Percentiles rank a stretch among this genome's conserved stretches.
Evolutionary conservation across 2,888 invertebrate genomes (phyloP).

Genomic region (Empis livida): DNA sequence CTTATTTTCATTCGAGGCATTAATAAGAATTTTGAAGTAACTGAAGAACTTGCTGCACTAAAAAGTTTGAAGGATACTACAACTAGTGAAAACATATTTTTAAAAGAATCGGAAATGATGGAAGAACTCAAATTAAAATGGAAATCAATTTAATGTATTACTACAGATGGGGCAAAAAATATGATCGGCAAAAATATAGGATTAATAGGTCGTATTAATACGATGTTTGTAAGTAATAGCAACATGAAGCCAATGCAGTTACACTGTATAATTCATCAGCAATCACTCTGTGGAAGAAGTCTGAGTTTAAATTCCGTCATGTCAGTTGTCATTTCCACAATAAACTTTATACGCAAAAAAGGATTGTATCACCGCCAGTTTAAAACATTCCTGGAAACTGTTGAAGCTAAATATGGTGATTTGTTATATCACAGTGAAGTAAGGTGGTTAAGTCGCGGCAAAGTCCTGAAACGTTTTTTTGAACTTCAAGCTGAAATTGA

Average conservation of each 20-base stretch:
- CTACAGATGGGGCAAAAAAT: background rate
- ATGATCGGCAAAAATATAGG: background rate
- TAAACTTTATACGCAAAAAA: background rate
- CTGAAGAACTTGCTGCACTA: background rate
- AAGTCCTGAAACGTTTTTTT: background rate
- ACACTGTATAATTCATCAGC: conserved; percentile 1
- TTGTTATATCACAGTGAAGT: background rate
- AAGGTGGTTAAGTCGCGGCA: background rate
- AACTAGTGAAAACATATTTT: conserved; percentile 1
- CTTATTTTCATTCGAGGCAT: background rate
- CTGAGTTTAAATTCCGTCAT: background rate
- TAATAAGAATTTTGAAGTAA: background rate
- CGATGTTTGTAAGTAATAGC: background rate
- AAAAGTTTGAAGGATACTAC: conserved; percentile 1
- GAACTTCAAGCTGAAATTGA: background rate
- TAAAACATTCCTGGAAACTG: background rate
- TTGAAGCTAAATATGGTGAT: conserved; percentile 1
- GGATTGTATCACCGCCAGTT: conserved; percentile 1
- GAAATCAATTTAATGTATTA: background rate
- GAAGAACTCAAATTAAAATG: background rate
- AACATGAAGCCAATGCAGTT: background rate
- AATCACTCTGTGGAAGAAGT: background rate
- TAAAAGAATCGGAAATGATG: background rate
- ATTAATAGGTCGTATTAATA: background rate
- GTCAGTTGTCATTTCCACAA: background rate